Percentiles rank a stretch among this genome's conserved stretches.
These are phyloP conservation scores for Pterocles orientalis DNA, from an alignment of 2,113 vertebrate species.

Conservation along the genomic window DNA sequence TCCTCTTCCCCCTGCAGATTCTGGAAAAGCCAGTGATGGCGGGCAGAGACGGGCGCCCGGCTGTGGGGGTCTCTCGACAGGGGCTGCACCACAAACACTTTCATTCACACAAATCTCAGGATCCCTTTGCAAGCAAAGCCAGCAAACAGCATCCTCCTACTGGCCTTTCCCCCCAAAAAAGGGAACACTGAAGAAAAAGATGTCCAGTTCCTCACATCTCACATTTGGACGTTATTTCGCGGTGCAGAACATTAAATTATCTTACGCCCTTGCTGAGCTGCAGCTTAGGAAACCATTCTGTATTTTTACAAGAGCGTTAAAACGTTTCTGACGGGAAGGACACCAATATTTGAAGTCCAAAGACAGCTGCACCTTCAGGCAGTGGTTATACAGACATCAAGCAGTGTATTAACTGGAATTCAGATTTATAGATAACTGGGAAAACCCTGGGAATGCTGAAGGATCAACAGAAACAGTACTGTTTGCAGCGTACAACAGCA, in stretches of 20 bases:
- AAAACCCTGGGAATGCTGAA: background rate
- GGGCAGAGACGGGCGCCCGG: background rate
- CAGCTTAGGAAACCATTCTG: background rate
- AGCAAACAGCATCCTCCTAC: background rate
- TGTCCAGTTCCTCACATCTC: background rate
- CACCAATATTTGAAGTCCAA: background rate
- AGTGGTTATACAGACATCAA: background rate
- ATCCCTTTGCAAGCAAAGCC: background rate
- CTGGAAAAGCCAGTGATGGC: background rate
- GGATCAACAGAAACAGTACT: background rate
- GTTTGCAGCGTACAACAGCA: too few species aligned
- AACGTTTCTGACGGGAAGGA: background rate
- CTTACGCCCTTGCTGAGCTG: background rate
- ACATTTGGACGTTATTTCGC: too few species aligned
- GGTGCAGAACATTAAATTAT: background rate
- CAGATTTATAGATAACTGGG: background rate
- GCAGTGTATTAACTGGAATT: background rate
- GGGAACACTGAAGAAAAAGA: background rate
- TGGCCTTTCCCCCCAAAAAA: background rate
- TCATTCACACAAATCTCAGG: background rate
- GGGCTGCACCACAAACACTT: background rate
- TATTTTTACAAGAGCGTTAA: background rate
- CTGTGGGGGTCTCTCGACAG: background rate
- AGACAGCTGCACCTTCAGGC: background rate
- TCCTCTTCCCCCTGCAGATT: background rate